Conservation (phyloP, 1,140 invertebrate species). For the Drosophila insularis region DNA sequence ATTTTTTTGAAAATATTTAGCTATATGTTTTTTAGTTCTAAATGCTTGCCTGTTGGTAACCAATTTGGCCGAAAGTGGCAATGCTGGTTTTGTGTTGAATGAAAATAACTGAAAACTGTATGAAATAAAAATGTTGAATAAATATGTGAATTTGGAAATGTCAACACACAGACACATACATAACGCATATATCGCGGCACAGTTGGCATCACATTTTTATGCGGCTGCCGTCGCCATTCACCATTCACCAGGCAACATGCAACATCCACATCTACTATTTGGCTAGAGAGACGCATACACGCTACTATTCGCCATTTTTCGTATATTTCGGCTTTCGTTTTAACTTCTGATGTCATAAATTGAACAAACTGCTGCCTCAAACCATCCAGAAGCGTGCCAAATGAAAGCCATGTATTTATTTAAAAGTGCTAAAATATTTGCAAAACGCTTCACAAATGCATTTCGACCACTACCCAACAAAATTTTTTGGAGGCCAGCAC, state of each 20-base stretch:
- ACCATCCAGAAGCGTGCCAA: conserved; percentile 17
- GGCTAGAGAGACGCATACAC: background rate
- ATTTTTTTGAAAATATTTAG: background rate
- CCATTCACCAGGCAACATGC: conserved; percentile 4
- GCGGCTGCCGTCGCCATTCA: conserved; percentile 16
- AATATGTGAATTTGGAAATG: conserved; percentile 51
- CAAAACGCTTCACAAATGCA: conserved; percentile 68
- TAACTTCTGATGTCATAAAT: conserved; percentile 73
- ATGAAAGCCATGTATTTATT: conserved; percentile 61
- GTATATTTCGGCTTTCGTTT: conserved; percentile 53
- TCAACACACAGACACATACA: conserved; percentile 29
- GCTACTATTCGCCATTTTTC: conserved; percentile 29
- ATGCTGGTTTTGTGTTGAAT: background rate
- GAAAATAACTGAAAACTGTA: conserved; percentile 12
- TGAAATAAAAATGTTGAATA: conserved; percentile 35
- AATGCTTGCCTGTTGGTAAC: background rate
- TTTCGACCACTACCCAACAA: conserved; percentile 24
- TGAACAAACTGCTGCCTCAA: conserved; percentile 54
- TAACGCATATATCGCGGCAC: conserved; percentile 9
- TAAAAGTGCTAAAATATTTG: conserved; percentile 72
- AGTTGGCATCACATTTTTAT: conserved; percentile 14
- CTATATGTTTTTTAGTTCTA: background rate
- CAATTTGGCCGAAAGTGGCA: background rate
- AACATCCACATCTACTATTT: conserved; percentile 23
- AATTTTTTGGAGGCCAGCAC: background rate